A percentile compares a stretch with the other conserved stretches of the same genome.
phyloP scores from a whole-genome alignment of 2,888 invertebrate genomes.

The Hedya salicella region DNA sequence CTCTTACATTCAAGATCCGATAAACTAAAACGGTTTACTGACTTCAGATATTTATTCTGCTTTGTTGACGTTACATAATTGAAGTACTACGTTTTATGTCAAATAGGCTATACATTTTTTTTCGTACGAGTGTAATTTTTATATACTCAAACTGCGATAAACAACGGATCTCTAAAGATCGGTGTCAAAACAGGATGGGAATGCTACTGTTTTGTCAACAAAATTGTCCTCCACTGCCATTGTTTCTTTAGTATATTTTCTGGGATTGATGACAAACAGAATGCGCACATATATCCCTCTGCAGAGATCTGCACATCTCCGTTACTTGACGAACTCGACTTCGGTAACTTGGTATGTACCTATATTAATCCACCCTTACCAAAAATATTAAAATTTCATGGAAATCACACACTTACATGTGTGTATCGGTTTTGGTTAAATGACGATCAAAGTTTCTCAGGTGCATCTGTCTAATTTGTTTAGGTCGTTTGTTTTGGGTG shows the following conservation, averaged over 20 bases:
- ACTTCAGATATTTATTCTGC: not conserved
- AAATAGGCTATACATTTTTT: not conserved
- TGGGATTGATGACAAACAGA: conserved; percentile 4
- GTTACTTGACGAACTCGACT: too few relatives aligned
- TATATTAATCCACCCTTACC: too few relatives aligned
- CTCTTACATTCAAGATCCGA: not conserved
- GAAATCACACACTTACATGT: too few relatives aligned
- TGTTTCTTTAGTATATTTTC: conserved; percentile 9
- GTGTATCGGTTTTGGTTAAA: too few relatives aligned
- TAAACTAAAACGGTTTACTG: not conserved
- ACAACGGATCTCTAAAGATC: conserved; percentile 12
- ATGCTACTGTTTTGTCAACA: conserved; percentile 16
- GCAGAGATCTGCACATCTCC: not conserved
- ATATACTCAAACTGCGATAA: not conserved
- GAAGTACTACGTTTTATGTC: too few relatives aligned
- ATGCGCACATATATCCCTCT: not conserved
- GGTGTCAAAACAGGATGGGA: conserved; percentile 6
- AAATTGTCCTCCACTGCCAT: conserved; percentile 12
- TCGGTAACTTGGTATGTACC: too few relatives aligned
- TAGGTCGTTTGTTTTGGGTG: too few relatives aligned
- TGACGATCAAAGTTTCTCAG: too few relatives aligned
- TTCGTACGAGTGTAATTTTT: not conserved
- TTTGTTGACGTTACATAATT: too few relatives aligned
- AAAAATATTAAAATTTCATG: too few relatives aligned
- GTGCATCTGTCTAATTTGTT: too few relatives aligned